Conservation (phyloP, 2,888 invertebrate genomes). For the Autographa gamma region DNA sequence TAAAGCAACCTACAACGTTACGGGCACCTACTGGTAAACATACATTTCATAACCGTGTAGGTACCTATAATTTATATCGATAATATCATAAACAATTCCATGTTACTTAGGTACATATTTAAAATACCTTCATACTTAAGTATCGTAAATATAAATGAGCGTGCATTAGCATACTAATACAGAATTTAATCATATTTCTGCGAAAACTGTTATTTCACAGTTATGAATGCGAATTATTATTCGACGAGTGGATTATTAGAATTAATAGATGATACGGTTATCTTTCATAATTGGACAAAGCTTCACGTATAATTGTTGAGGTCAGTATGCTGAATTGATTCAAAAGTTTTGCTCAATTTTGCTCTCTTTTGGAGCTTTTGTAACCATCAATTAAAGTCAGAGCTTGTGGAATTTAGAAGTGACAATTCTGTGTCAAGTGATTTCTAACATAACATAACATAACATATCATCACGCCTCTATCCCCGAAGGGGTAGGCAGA, state of each 20-base stretch:
- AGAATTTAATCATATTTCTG: not conserved
- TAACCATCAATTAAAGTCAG: too few relatives aligned
- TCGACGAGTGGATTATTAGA: too few relatives aligned
- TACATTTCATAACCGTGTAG: not conserved
- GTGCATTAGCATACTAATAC: not conserved
- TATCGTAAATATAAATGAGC: not conserved
- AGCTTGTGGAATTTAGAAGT: too few relatives aligned
- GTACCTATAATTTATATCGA: not conserved
- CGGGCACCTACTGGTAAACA: not conserved
- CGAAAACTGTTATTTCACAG: conserved; percentile 3
- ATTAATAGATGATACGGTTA: not conserved
- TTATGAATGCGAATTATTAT: not conserved
- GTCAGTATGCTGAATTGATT: too few relatives aligned
- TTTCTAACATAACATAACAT: too few relatives aligned
- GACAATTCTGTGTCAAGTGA: too few relatives aligned
- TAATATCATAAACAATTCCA: not conserved
- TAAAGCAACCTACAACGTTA: not conserved
- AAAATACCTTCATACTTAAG: not conserved
- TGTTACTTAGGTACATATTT: not conserved
- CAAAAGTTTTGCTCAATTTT: too few relatives aligned
- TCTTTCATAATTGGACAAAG: not conserved
- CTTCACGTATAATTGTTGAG: too few relatives aligned
- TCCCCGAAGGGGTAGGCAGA: too few relatives aligned
- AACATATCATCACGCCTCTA: too few relatives aligned
- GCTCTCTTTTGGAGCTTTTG: too few relatives aligned